phyloP scores from a whole-genome alignment of 2,797 vertebrate genomes.

The Pseudocheirus occidentalis region DNA sequence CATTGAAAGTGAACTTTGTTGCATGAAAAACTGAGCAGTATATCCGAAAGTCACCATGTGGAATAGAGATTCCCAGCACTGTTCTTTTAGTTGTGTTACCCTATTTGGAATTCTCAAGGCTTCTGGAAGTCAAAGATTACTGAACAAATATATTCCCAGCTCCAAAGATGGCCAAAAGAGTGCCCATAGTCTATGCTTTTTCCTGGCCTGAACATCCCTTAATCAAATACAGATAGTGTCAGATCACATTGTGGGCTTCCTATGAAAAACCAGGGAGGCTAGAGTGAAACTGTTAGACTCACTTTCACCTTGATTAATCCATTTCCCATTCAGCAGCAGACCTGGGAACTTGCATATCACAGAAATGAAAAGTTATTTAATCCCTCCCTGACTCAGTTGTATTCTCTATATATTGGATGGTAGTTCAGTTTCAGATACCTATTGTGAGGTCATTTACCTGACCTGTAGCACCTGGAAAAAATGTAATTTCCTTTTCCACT shows the following conservation, averaged over 20 bases:
- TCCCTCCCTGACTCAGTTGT: not conserved
- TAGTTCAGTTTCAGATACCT: not conserved
- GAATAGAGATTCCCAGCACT: not conserved
- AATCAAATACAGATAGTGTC: constrained; percentile 13
- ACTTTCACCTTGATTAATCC: constrained; percentile 60
- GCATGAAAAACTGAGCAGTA: not conserved
- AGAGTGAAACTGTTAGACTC: constrained; percentile 36
- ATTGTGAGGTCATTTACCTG: not conserved
- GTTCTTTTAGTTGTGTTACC: not conserved
- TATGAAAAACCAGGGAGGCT: constrained; percentile 33
- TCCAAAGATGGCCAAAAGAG: not conserved
- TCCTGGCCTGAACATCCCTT: not conserved
- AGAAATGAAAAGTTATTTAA: not conserved
- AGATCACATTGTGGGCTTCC: constrained; percentile 45
- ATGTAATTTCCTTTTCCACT: constrained; percentile 12
- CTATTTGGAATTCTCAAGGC: not conserved
- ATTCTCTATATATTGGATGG: not conserved
- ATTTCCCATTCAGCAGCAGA: not conserved
- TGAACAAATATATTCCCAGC: not conserved
- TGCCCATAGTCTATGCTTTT: not conserved
- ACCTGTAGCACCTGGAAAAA: not conserved
- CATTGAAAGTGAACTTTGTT: constrained; percentile 20
- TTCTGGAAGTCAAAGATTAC: not conserved
- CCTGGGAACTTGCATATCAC: accelerated
- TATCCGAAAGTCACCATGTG: not conserved